Evolutionary conservation across 1,140 invertebrate genomes (phyloP).

Genomic region (Whitmania pigra): DNA sequence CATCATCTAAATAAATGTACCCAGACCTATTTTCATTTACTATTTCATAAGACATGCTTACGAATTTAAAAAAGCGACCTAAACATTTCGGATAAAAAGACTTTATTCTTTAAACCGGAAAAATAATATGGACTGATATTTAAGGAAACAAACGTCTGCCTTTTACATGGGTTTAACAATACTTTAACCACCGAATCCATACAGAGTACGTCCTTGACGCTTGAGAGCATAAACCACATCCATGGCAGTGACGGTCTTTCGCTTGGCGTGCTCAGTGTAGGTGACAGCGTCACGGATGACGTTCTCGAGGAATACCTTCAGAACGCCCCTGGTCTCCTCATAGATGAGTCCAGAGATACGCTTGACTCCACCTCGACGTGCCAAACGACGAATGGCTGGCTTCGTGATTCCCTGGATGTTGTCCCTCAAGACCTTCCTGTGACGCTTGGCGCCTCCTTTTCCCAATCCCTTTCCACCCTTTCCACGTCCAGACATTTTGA

Average conservation of each 20-base stretch:
- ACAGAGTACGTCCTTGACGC: constrained; percentile 58
- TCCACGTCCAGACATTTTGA: constrained; percentile 35
- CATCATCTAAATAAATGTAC: too few species aligned
- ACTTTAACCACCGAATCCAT: constrained; percentile 49
- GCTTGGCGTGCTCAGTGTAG: constrained; percentile 69
- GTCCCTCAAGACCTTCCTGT: constrained; percentile 49
- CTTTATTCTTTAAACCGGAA: too few species aligned
- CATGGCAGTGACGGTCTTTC: constrained; percentile 72
- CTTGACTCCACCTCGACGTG: constrained; percentile 59
- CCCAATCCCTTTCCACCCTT: constrained; percentile 37
- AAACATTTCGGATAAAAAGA: too few species aligned
- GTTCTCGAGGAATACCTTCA: constrained; percentile 70
- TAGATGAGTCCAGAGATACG: constrained; percentile 61
- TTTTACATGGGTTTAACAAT: too few species aligned
- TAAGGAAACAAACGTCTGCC: too few species aligned
- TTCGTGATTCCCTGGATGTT: constrained; percentile 64
- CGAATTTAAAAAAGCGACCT: too few species aligned
- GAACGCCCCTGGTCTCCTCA: constrained; percentile 55
- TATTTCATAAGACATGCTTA: too few species aligned
- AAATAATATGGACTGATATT: too few species aligned
- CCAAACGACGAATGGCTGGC: constrained; percentile 53
- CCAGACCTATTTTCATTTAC: too few species aligned
- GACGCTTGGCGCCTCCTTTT: constrained; percentile 38
- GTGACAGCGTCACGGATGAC: constrained; percentile 61
- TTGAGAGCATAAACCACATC: constrained; percentile 74